A percentile compares a stretch with the other conserved stretches of the same genome.
Conservation (phyloP, 2,888 invertebrate species). For the Drosophila sordidapex region DNA sequence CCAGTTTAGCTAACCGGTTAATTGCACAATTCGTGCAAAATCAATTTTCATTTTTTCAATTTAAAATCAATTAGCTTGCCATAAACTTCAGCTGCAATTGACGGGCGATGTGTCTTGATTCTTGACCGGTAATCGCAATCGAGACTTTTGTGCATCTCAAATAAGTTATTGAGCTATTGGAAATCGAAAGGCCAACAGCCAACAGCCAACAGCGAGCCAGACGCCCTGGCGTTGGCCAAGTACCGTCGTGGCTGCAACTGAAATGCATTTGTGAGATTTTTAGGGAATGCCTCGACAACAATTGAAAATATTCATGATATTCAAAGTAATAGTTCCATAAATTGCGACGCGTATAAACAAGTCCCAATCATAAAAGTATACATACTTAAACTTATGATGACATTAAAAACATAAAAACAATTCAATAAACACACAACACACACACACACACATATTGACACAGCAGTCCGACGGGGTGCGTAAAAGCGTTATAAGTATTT, state of each 20-base stretch:
- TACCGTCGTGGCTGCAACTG: conserved; percentile 21
- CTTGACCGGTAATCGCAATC: conserved; percentile 14
- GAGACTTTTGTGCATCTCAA: conserved; percentile 17
- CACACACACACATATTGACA: conserved; percentile 38
- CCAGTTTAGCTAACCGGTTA: conserved; percentile 56
- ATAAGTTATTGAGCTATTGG: conserved; percentile 16
- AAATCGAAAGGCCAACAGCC: conserved; percentile 9
- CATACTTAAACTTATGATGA: conserved; percentile 80
- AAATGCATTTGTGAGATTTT: not conserved
- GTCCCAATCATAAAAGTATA: conserved; percentile 52
- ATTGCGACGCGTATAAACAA: conserved; percentile 71
- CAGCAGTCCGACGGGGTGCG: conserved; percentile 21
- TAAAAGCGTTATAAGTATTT: conserved; percentile 57
- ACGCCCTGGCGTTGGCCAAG: conserved; percentile 58
- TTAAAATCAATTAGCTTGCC: conserved; percentile 67
- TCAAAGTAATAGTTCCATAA: conserved; percentile 82
- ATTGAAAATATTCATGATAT: conserved; percentile 79
- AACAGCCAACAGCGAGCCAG: conserved; percentile 28
- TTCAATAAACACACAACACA: conserved; percentile 77
- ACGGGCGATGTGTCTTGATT: conserved; percentile 41
- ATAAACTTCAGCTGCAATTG: conserved; percentile 58
- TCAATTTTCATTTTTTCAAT: conserved; percentile 73
- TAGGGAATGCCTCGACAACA: not conserved
- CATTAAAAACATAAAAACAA: conserved; percentile 84
- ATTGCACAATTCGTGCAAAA: conserved; percentile 70